Percentiles rank a stretch among this genome's conserved stretches.
These are phyloP conservation scores for Tenebrio molitor DNA, from an alignment of 1,140 invertebrate genomes.

Conservation along the genomic window DNA sequence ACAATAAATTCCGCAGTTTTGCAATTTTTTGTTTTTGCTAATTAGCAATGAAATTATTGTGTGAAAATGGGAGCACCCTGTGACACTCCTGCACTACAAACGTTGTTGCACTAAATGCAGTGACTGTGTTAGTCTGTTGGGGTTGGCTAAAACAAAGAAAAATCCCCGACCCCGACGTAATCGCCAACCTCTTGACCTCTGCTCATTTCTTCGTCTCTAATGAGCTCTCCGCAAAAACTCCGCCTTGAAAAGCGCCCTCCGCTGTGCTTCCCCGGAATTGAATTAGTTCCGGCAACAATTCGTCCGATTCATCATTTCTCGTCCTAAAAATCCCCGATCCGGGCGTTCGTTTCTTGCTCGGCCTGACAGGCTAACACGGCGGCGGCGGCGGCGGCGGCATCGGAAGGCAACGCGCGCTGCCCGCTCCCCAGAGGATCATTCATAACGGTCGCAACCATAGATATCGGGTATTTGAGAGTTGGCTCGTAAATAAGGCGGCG, in stretches of 20 bases:
- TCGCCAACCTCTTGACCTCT: no score
- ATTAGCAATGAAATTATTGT: no score
- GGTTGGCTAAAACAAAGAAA: no score
- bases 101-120: no score
- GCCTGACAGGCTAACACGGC: background rate
- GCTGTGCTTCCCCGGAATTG: background rate
- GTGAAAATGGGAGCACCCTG: no score
- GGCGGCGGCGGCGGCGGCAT: background rate
- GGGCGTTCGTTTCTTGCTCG: background rate
- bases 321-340: background rate
- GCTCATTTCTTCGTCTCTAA: background rate
- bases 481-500: constrained; percentile 57
- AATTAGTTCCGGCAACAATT: background rate
- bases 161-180: no score
- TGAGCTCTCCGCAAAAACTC: background rate
- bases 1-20: no score
- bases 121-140: no score
- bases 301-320: background rate
- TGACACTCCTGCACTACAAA: no score
- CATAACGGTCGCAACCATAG: constrained; percentile 55
- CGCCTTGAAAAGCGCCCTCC: background rate
- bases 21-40: no score
- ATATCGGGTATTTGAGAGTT: constrained; percentile 54
- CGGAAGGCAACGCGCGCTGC: constrained; percentile 12
- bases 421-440: constrained; percentile 51